Percentiles rank a stretch among this genome's conserved stretches.
Conservation (phyloP, 2,797 vertebrate genomes). For the Melanotaenia trifasciata region DNA sequence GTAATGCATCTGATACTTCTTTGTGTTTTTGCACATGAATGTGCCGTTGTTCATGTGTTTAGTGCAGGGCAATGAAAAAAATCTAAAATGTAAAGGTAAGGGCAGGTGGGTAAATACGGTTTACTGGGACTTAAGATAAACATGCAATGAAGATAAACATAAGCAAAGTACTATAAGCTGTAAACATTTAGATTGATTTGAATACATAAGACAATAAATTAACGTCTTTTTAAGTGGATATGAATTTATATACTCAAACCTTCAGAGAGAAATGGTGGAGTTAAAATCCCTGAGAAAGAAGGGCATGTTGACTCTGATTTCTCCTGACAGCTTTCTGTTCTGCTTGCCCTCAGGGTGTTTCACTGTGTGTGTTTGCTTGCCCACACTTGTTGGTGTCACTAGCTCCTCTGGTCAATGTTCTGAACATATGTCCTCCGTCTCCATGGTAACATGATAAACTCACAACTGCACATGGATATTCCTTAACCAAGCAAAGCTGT, state of each 20-base stretch:
- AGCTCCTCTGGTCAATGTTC: constrained; percentile 53
- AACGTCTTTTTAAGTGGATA: constrained; percentile 28
- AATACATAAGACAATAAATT: constrained; percentile 58
- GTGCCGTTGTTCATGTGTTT: not conserved
- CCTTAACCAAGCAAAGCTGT: not conserved
- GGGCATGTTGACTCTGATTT: constrained; percentile 70
- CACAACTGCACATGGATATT: constrained; percentile 27
- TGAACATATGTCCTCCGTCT: constrained; percentile 75
- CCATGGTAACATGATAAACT: constrained; percentile 66
- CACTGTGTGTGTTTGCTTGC: constrained; percentile 3
- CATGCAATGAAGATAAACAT: constrained; percentile 38
- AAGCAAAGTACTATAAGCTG: constrained; percentile 53
- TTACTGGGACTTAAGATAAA: constrained; percentile 31
- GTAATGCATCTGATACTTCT: not conserved
- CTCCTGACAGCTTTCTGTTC: constrained; percentile 73
- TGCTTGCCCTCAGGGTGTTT: constrained; percentile 44
- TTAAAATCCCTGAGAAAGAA: constrained; percentile 53
- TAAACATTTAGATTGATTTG: constrained; percentile 60
- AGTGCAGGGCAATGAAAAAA: constrained; percentile 11
- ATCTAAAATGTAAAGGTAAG: constrained; percentile 22
- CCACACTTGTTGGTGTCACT: constrained; percentile 30
- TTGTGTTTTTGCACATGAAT: not conserved
- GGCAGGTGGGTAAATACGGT: not conserved
- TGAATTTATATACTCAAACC: constrained; percentile 46
- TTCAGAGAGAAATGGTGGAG: constrained; percentile 48